These are phyloP conservation scores for Drosophila demipolita DNA, from an alignment of 2,888 invertebrate species.

Conservation along the genomic window DNA sequence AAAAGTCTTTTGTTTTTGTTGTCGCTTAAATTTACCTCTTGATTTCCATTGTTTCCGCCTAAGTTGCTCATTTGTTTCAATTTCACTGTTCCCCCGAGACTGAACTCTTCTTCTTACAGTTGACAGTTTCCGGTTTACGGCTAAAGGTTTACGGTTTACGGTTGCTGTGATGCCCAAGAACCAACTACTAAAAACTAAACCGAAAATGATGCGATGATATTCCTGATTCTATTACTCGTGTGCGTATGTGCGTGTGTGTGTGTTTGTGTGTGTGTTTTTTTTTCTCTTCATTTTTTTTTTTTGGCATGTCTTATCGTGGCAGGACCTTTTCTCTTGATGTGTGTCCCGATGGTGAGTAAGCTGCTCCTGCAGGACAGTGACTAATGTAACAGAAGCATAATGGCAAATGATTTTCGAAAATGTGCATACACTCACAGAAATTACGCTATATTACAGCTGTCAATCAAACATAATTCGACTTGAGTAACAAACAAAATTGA, in stretches of 20 bases:
- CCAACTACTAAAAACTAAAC: constrained; percentile 20
- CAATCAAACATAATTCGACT: background rate
- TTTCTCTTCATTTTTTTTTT: background rate
- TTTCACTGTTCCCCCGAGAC: background rate
- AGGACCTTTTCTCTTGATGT: constrained; percentile 35
- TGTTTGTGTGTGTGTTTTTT: background rate
- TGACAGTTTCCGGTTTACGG: background rate
- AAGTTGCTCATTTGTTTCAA: background rate
- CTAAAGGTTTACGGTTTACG: background rate
- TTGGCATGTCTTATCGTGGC: constrained; percentile 38
- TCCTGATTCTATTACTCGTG: constrained; percentile 5
- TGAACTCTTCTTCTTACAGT: background rate
- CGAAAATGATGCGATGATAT: background rate
- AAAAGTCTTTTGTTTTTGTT: background rate
- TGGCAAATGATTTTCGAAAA: constrained; percentile 64
- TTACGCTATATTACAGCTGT: background rate
- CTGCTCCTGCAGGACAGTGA: constrained; percentile 35
- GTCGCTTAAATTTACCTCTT: background rate
- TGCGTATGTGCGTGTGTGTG: background rate
- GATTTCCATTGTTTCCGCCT: too few relatives aligned
- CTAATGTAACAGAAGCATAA: constrained; percentile 57
- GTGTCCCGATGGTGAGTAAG: constrained; percentile 8
- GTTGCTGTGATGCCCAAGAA: background rate
- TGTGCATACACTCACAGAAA: constrained; percentile 2
- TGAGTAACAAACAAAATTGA: background rate